Percentiles rank a stretch among this genome's conserved stretches.
phyloP scores from a whole-genome alignment of 2,888 invertebrate genomes.

The Himalopsyche tibetana region DNA sequence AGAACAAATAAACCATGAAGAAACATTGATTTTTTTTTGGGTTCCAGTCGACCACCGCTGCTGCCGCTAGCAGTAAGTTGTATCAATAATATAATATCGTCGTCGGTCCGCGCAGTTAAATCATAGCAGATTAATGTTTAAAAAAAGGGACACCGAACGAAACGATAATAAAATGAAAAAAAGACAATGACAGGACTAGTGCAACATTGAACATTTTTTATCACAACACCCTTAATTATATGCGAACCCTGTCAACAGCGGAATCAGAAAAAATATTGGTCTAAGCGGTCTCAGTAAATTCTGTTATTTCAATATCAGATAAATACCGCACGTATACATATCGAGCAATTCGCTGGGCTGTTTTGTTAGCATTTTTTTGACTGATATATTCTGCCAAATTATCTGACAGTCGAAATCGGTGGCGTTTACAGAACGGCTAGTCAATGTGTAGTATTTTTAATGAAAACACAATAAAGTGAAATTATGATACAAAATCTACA shows the following conservation, averaged over 20 bases:
- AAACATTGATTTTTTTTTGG: no score
- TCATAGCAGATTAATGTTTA: not conserved
- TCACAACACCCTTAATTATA: no score
- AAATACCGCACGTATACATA: not conserved
- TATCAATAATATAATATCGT: no score
- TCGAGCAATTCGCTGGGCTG: not conserved
- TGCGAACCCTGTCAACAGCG: not conserved
- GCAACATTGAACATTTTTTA: slow-evolving; percentile 32
- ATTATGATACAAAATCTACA: not conserved
- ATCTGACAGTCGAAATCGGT: not conserved
- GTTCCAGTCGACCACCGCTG: no score
- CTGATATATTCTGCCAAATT: not conserved
- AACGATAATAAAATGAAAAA: not conserved
- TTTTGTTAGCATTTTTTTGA: not conserved
- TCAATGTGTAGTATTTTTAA: not conserved
- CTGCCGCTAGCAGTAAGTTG: no score
- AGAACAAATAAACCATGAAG: no score
- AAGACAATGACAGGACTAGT: not conserved
- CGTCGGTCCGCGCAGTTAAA: no score
- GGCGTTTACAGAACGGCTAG: not conserved
- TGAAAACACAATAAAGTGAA: not conserved
- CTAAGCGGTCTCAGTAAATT: not conserved
- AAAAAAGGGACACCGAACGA: not conserved
- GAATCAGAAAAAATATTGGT: not conserved
- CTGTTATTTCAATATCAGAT: not conserved